Conservation (phyloP, 2,113 vertebrate genomes). For the Hippocampus abdominalis region DNA sequence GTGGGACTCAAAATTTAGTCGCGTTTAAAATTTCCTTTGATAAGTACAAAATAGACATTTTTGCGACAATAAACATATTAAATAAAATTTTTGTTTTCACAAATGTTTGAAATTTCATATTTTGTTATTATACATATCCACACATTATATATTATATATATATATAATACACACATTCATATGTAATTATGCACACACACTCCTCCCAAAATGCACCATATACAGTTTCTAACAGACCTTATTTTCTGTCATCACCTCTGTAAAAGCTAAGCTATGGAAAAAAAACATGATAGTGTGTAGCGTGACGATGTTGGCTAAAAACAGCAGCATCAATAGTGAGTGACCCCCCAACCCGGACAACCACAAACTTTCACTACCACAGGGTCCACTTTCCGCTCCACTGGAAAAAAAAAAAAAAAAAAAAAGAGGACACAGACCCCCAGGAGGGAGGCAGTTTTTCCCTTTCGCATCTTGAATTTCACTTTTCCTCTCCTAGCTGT, state of each 20-base stretch:
- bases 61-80: no score
- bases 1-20: no score
- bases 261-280: not conserved
- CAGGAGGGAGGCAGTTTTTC: conserved; percentile 75
- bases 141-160: no score
- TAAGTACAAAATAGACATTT: no score
- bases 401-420: conserved; percentile 67
- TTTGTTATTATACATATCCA: no score
- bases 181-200: no score
- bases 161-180: no score
- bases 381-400: conserved; percentile 76
- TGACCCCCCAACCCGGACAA: conserved; percentile 76
- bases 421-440: conserved; percentile 62
- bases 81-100: no score
- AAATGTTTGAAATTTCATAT: no score
- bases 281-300: not conserved
- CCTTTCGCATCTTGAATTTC: conserved; percentile 84
- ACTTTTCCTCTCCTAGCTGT: conserved; percentile 65
- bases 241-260: not conserved
- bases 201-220: no score
- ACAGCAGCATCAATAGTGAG: conserved; percentile 81
- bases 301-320: conserved; percentile 50
- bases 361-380: conserved; percentile 66
- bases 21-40: no score
- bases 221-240: not conserved